Conservation (phyloP, 2,888 invertebrate genomes). For the Bellardia pandia region DNA sequence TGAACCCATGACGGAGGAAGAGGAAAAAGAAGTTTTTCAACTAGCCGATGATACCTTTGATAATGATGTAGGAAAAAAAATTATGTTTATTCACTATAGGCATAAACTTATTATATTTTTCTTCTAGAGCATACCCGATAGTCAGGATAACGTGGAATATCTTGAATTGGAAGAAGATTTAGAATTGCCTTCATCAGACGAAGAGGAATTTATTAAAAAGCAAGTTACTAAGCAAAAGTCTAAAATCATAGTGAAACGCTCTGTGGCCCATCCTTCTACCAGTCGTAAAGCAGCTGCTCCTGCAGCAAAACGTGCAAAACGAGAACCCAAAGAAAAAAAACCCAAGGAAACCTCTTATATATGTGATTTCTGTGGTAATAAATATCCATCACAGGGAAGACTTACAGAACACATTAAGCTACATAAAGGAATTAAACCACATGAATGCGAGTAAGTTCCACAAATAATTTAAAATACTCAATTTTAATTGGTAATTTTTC, state of each 20-base stretch:
- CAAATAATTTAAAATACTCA: too few species aligned
- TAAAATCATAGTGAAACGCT: conserved; percentile 64
- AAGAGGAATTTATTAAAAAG: conserved; percentile 76
- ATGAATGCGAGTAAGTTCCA: conserved; percentile 82
- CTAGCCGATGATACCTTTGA: conserved; percentile 65
- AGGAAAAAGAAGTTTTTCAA: conserved; percentile 74
- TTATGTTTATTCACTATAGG: background rate
- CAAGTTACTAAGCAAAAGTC: conserved; percentile 52
- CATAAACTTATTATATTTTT: conserved; percentile 2
- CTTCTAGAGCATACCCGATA: conserved; percentile 53
- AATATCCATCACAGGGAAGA: conserved; percentile 82
- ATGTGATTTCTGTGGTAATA: conserved; percentile 83
- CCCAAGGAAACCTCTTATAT: conserved; percentile 79
- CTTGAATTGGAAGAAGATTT: conserved; percentile 78
- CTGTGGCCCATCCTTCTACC: conserved; percentile 70
- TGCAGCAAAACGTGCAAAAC: conserved; percentile 74
- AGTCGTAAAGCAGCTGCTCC: conserved; percentile 73
- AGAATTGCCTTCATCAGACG: conserved; percentile 74
- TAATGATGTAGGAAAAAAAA: conserved; percentile 50
- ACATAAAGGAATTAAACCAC: conserved; percentile 83
- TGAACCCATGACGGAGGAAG: conserved; percentile 78
- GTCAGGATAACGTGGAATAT: conserved; percentile 78
- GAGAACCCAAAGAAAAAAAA: conserved; percentile 72
- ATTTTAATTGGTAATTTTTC: too few species aligned
- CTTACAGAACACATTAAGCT: conserved; percentile 83